A percentile compares a stretch with the other conserved stretches of the same genome.
These are phyloP conservation scores for Ploceus nigricollis DNA, from an alignment of 2,113 vertebrate genomes.

Conservation along the genomic window DNA sequence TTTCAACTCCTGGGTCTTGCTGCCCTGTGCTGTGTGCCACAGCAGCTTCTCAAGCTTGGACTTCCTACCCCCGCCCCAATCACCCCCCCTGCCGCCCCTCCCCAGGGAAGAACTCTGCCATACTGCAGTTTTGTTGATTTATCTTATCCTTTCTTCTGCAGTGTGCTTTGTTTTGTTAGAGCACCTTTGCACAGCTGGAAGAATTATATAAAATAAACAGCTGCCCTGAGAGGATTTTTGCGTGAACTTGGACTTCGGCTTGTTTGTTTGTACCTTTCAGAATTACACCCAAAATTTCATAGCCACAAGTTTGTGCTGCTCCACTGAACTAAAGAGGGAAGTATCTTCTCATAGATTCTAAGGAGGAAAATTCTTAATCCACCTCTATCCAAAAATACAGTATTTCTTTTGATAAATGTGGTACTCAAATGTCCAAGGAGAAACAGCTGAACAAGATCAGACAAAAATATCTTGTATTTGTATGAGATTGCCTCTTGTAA, in stretches of 20 bases:
- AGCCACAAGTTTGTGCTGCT: neutral
- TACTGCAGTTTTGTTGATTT: neutral
- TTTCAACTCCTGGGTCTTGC: neutral
- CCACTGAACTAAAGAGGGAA: neutral
- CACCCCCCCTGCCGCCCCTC: rapidly evolving
- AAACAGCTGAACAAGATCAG: neutral
- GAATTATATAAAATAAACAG: neutral
- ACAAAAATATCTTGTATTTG: neutral
- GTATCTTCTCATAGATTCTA: neutral
- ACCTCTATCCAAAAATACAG: neutral
- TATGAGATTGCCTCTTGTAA: neutral
- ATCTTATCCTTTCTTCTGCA: neutral
- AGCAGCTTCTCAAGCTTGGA: neutral
- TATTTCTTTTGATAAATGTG: neutral
- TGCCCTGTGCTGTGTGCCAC: neutral
- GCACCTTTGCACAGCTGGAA: slow-evolving; percentile 17
- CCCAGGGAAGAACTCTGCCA: neutral
- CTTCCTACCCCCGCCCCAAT: neutral
- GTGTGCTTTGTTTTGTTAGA: neutral
- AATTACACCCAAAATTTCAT: neutral
- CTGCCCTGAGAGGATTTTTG: neutral
- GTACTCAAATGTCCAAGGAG: neutral
- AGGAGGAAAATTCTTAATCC: neutral
- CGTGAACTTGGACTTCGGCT: neutral
- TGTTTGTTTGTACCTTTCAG: neutral